These are phyloP conservation scores for Hippocampus zosterae DNA, from an alignment of 2,113 vertebrate species.

Conservation along the genomic window DNA sequence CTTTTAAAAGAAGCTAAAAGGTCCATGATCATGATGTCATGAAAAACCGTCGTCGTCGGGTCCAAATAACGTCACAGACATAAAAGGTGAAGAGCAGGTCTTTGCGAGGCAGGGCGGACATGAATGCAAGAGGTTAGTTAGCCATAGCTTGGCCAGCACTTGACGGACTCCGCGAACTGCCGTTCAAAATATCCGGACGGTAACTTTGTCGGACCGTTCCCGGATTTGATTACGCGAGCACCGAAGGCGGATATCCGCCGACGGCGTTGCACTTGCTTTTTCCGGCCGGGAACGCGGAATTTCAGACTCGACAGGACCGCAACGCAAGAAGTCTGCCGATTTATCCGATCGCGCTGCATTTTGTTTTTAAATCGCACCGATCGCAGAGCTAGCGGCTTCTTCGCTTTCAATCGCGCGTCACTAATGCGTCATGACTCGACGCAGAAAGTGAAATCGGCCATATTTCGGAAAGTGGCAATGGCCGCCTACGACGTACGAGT, in stretches of 20 bases:
- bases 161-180: no score
- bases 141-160: no score
- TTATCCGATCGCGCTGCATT: constrained; percentile 28
- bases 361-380: constrained; percentile 11
- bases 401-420: neutral
- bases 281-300: neutral
- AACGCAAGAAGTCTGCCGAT: constrained; percentile 42
- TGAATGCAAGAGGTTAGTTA: neutral
- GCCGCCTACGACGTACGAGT: neutral
- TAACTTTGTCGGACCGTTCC: no score
- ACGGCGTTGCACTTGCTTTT: neutral
- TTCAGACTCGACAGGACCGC: constrained; percentile 11
- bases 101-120: neutral
- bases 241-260: constrained; percentile 1
- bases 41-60: neutral
- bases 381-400: neutral
- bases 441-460: neutral
- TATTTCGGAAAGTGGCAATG: neutral
- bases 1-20: no score
- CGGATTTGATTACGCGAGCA: no score
- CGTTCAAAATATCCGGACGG: no score
- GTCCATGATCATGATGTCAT: neutral
- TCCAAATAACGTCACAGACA: neutral
- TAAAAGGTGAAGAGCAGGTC: neutral
- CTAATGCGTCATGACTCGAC: neutral